Percentiles rank a stretch among this genome's conserved stretches.
phyloP scores from a whole-genome alignment of 2,797 vertebrate genomes.

The Oreortyx pictus region DNA sequence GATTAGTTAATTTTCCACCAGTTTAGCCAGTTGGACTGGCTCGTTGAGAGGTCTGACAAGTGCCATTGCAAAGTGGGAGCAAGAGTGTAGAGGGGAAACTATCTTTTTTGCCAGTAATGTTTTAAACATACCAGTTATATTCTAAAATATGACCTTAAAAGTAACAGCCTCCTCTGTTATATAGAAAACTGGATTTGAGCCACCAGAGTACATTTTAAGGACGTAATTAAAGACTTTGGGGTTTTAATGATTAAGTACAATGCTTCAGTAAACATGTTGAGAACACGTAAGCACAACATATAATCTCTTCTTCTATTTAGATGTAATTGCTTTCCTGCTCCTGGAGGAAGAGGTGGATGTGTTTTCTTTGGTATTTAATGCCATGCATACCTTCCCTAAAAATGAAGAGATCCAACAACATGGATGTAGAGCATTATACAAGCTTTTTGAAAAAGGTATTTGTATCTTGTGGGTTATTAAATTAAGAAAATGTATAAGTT shows the following conservation, averaged over 20 bases:
- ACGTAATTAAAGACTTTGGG: not conserved
- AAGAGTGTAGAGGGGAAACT: not conserved
- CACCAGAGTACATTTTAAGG: not conserved
- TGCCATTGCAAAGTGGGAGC: not conserved
- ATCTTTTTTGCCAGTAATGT: not conserved
- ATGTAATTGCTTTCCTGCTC: constrained; percentile 81
- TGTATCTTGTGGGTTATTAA: not conserved
- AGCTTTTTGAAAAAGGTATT: constrained; percentile 90
- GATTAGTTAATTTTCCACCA: not conserved
- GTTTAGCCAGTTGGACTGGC: not conserved
- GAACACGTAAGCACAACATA: not conserved
- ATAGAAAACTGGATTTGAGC: not conserved
- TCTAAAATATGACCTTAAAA: not conserved
- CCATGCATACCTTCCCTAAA: constrained; percentile 86
- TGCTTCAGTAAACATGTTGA: not conserved
- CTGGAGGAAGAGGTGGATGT: constrained; percentile 90
- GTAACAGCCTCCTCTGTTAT: not conserved
- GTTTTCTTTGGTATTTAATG: constrained; percentile 87
- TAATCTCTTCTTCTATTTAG: constrained; percentile 75
- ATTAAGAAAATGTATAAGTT: not conserved
- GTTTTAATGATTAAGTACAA: not conserved
- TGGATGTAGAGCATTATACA: constrained; percentile 86
- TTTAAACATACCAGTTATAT: not conserved
- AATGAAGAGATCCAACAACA: constrained; percentile 90
- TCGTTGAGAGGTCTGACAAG: not conserved